A percentile compares a stretch with the other conserved stretches of the same genome.
Evolutionary conservation across 2,797 vertebrate genomes (phyloP).

Genomic region (Microctenopoma stevenorrisi): DNA sequence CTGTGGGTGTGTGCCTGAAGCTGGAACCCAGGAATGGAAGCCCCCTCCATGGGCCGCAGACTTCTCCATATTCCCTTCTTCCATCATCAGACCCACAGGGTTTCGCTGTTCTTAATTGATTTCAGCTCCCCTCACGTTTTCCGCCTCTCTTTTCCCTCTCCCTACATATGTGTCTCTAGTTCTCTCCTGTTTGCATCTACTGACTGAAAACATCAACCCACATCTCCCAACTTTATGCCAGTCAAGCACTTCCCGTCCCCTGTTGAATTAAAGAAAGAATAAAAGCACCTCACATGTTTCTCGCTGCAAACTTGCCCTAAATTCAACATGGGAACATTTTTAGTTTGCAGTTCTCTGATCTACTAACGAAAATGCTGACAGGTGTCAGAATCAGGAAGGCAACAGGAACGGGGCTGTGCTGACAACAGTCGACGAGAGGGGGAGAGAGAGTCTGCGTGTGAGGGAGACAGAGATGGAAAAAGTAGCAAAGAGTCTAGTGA

Average conservation of each 20-base stretch:
- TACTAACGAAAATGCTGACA: constrained; percentile 85
- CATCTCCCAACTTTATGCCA: constrained; percentile 70
- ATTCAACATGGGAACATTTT: constrained; percentile 80
- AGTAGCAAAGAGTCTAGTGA: constrained; percentile 77
- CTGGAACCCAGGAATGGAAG: constrained; percentile 76
- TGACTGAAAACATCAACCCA: constrained; percentile 56
- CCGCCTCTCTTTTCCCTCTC: constrained; percentile 10
- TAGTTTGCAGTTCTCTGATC: constrained; percentile 82
- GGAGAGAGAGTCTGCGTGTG: constrained; percentile 48
- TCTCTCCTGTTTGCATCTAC: constrained; percentile 37
- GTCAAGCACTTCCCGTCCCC: constrained; percentile 66
- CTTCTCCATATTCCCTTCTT: constrained; percentile 73
- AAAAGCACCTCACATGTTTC: constrained; percentile 72
- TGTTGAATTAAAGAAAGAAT: constrained; percentile 75
- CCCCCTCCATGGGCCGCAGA: constrained; percentile 71
- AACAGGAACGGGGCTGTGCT: constrained; percentile 72
- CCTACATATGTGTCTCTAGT: constrained; percentile 29
- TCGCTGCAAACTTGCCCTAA: constrained; percentile 77
- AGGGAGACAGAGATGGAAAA: constrained; percentile 75
- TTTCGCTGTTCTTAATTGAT: constrained; percentile 84
- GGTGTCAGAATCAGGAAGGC: constrained; percentile 83
- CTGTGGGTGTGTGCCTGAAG: constrained; percentile 82
- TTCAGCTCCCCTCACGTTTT: constrained; percentile 52
- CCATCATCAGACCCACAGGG: constrained; percentile 77
- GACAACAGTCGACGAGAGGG: constrained; percentile 68